Evolutionary conservation across 2,888 invertebrate species (phyloP), one percentile per base, ranked within the genome.

Genomic region (Entomobrya multifasciata): DNA sequence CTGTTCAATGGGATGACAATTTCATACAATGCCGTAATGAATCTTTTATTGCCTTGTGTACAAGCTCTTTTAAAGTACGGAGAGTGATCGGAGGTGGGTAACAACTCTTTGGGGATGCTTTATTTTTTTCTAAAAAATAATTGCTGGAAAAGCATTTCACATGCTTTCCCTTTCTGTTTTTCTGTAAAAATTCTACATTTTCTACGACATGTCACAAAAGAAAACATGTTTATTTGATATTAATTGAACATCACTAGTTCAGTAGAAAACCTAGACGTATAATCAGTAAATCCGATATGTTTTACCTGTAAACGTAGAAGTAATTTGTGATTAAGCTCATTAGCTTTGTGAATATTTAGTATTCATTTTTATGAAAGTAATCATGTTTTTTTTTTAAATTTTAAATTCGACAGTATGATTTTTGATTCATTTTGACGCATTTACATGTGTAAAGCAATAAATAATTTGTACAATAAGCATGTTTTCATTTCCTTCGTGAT

Each of bases 1-100:
- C 81, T 72, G 72, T 72, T 72, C 81, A 82, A 82, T 82, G 81
- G 72, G 81, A 82, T 82, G 81, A 72, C 72, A 82, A 74, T 70
- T 82, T 82, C 72, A 70, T 82, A 47, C n/a, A n/a, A n/a, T 80
- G 80, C 80, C 70, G 67, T 80, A 80, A 82, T 82, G 60, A 82
- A 72, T 72, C 81, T 82, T 82, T 82, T 82, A 82, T n/a, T 82
- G 81, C 81, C 81, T 82, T 82, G 81, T 82, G 81, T 82, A 62
- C 83, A 83, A 60, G 83, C 83, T 76, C 65, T 44, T 83, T 36
- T 15, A 78, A 70, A 72, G 60, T 72, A 72, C 72, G 85, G 85
- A 85, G 79, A 85, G 44, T 79, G 60, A 79, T 60, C 27, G 44
- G 80, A 86, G 85, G 86, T 86, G 80, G 86, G 86, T 86, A 86